Evolutionary conservation across 2,888 invertebrate species (phyloP).

Genomic region (Mythimna vitellina): DNA sequence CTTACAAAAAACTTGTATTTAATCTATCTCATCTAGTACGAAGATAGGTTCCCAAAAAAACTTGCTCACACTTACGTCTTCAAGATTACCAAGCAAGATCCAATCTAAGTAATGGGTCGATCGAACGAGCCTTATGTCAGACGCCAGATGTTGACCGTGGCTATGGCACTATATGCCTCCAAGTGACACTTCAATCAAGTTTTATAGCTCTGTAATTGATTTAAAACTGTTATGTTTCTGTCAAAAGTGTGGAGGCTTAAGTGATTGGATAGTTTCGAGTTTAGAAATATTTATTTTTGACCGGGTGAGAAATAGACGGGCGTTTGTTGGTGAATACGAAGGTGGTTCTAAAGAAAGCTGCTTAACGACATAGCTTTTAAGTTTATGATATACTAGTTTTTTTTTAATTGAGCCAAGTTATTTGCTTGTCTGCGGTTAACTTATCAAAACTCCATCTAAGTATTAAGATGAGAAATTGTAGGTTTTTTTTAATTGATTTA

Average conservation of each 20-base stretch:
- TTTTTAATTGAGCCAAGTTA: no score
- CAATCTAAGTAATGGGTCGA: slow-evolving; percentile 58
- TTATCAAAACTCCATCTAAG: no score
- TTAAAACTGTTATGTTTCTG: slow-evolving; percentile 29
- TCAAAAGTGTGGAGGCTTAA: slow-evolving; percentile 25
- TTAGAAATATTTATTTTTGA: no score
- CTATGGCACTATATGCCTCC: slow-evolving; percentile 13
- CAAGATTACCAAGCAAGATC: slow-evolving; percentile 48
- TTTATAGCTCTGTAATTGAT: slow-evolving; percentile 56
- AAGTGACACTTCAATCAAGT: slow-evolving; percentile 47
- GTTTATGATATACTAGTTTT: no score
- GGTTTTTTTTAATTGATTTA: no score
- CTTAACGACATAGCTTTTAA: no score
- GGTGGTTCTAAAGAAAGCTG: no score
- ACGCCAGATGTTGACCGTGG: slow-evolving; percentile 50
- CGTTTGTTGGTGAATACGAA: neutral
- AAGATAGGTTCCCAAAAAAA: slow-evolving; percentile 22
- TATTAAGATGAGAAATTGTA: no score
- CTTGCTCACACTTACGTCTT: slow-evolving; percentile 26
- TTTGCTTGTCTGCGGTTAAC: no score
- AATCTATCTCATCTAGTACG: slow-evolving; percentile 31
- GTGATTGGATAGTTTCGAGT: slow-evolving; percentile 25
- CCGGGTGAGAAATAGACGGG: neutral
- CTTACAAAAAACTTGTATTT: slow-evolving; percentile 8
- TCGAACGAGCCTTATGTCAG: slow-evolving; percentile 52